phyloP scores from a whole-genome alignment of 2,888 invertebrate species.

The Tanypteryx hageni region DNA sequence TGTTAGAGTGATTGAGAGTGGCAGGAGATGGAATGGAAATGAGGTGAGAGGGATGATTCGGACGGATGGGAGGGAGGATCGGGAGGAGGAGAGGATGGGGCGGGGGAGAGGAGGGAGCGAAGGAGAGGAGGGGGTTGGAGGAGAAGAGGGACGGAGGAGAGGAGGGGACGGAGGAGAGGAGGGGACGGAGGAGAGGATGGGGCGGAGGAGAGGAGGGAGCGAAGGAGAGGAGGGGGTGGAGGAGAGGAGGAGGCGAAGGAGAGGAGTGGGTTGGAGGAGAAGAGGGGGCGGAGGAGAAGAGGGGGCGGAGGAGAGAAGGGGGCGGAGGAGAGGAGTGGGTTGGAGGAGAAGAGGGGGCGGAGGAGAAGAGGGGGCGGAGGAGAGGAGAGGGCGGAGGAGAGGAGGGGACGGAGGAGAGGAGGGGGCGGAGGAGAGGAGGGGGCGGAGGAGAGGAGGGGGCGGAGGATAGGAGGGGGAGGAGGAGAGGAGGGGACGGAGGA shows the following conservation, averaged over 20 bases:
- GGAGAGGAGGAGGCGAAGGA: not conserved
- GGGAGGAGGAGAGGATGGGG: not conserved
- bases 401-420: not conserved
- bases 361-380: not conserved
- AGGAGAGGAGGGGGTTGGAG: not conserved
- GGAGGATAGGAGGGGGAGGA: not conserved
- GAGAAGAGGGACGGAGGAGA: not conserved
- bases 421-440: not conserved
- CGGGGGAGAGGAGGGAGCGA: not conserved
- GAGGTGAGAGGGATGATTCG: not conserved
- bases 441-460: not conserved
- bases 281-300: not conserved
- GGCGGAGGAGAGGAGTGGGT: not conserved
- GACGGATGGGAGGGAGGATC: not conserved
- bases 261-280: not conserved
- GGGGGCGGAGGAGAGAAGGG: not conserved
- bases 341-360: not conserved
- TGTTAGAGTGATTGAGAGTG: constrained; percentile 23
- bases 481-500: not conserved
- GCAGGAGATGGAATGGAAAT: constrained; percentile 29
- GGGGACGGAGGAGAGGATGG: not conserved
- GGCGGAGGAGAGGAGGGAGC: not conserved
- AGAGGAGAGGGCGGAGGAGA: not conserved
- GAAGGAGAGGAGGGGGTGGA: not conserved
- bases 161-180: constrained; percentile 7